Evolutionary conservation across 2,888 invertebrate genomes (phyloP).

Genomic region (Agonopterix arenella): DNA sequence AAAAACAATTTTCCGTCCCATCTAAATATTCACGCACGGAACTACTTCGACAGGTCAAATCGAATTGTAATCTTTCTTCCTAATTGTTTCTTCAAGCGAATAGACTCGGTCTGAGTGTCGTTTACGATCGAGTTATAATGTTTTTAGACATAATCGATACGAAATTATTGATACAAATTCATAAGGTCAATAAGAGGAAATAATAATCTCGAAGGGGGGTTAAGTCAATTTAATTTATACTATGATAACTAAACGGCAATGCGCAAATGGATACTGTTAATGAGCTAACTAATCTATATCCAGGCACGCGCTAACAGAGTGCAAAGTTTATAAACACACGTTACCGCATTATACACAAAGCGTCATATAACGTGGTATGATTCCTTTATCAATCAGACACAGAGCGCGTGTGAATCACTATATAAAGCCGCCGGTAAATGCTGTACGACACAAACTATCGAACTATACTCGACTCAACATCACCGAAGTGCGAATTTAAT

Average conservation of each 20-base stretch:
- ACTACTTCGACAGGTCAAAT: neutral
- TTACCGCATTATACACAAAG: conserved; percentile 11
- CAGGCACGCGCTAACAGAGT: conserved; percentile 41
- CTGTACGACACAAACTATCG: conserved; percentile 4
- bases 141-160: too few species aligned
- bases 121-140: too few species aligned
- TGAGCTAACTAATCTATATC: conserved; percentile 7
- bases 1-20: conserved; percentile 1
- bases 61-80: neutral
- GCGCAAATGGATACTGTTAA: neutral
- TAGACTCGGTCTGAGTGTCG: too few species aligned
- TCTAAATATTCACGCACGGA: conserved; percentile 3
- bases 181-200: too few species aligned
- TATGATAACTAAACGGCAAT: neutral
- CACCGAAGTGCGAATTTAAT: neutral
- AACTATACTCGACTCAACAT: neutral
- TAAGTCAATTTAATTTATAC: neutral
- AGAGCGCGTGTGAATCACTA: conserved; percentile 38
- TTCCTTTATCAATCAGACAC: conserved; percentile 37
- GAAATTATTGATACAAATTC: too few species aligned
- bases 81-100: too few species aligned
- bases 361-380: conserved; percentile 23
- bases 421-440: conserved; percentile 24
- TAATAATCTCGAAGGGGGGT: neutral
- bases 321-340: conserved; percentile 46